Evolutionary conservation across 2,797 vertebrate genomes (phyloP), one percentile per base, ranked within the genome.

Genomic region (Epinephelus awoara): DNA sequence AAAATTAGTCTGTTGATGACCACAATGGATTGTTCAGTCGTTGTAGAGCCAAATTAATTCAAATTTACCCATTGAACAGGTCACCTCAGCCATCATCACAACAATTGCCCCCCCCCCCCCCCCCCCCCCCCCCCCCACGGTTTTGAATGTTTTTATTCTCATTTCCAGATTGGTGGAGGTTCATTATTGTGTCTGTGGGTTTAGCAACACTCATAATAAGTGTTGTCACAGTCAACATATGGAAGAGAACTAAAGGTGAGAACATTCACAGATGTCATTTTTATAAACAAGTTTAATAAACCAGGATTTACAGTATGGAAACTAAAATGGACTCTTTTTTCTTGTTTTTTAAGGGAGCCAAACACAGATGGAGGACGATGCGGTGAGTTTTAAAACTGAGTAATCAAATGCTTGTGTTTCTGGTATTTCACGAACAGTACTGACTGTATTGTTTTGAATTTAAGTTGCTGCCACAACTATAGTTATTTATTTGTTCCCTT

Each of bases 231-330:
- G n/a, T 49, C 51, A 25, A 38, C 14, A 25, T 6, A 47, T 9
- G 75, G 49, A 62, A 13, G 42, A 63, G 44, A 63, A 2, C 7
- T 8, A 63, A 56, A 69, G 40, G 75, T 77, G 14, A 61, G 49
- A 44, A 6, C 21, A 9, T 1, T 4, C 19, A 15, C 23, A 34
- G 9, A 23, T 34, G 12, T 4, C 0, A 14, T 3, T 47, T 18
- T 0, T 7, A 11, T 2, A 18, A 54, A 17, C 12, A 44, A 2
- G 9, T 13, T n/a, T 6, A 0, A 25, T 54, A 15, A 54, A 54
- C 51, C 5, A 13, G n/a, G 18, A 17, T 12, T 44, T 46, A 13
- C 14, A 2, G 3, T 18, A 1, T 8, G 11, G 15, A 54, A 55
- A 17, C 3, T n/a, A 14, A 67, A 2, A 2, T 46, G 6, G 27